phyloP scores from a whole-genome alignment of 2,113 vertebrate species.

The Carassius auratus region DNA sequence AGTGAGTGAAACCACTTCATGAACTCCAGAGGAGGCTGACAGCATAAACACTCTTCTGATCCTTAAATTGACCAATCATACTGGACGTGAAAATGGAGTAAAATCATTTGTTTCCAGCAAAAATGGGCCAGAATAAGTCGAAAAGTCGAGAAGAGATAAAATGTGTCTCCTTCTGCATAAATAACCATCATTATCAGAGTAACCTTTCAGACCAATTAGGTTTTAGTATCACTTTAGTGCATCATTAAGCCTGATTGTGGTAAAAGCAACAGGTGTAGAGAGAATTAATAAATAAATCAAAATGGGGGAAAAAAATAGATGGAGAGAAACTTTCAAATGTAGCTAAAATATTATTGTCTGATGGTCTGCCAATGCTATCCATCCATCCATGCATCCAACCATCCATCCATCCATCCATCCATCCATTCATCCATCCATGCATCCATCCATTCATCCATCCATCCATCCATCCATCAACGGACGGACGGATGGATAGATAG shows the following conservation, averaged over 20 bases:
- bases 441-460: too few relatives aligned
- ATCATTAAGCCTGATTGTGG: conserved; percentile 5
- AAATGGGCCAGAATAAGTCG: background rate
- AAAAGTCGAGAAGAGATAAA: background rate
- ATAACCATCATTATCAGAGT: background rate
- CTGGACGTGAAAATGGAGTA: background rate
- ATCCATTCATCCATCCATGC: too few relatives aligned
- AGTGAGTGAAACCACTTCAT: background rate
- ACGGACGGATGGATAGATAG: background rate
- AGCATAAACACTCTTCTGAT: background rate
- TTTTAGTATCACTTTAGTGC: background rate
- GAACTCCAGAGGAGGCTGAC: background rate
- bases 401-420: too few relatives aligned
- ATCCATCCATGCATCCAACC: too few relatives aligned
- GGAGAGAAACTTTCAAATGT: background rate
- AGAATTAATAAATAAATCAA: background rate
- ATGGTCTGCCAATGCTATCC: too few relatives aligned
- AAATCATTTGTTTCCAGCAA: background rate
- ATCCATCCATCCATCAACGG: too few relatives aligned
- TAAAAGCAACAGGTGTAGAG: background rate
- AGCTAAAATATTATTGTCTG: background rate
- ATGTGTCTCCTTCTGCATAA: background rate
- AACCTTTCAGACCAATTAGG: conserved; percentile 24
- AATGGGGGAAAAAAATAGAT: background rate
- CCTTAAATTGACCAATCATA: background rate